Percentiles rank a stretch among this genome's conserved stretches.
These are phyloP conservation scores for Carcinoscorpius rotundicauda DNA, from an alignment of 1,140 invertebrate genomes.

Conservation along the genomic window DNA sequence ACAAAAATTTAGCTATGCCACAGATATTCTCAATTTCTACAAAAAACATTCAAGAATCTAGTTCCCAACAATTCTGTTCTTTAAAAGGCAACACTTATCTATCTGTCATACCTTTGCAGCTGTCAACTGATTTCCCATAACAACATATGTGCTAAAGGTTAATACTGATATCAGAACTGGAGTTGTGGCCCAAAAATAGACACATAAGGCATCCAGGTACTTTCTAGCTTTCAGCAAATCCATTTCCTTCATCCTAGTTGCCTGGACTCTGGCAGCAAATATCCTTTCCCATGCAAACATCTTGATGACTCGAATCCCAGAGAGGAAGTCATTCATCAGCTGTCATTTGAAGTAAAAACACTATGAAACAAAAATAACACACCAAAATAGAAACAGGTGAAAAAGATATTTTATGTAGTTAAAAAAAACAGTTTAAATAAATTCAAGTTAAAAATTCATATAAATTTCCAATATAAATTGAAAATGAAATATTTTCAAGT, in stretches of 20 bases:
- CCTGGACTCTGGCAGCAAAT: constrained; percentile 49
- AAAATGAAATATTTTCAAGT: no score
- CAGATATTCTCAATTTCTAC: constrained; percentile 13
- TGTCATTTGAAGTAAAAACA: constrained; percentile 40
- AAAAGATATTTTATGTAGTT: no score
- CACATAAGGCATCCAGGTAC: constrained; percentile 96
- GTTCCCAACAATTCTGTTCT: background rate
- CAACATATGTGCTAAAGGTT: constrained; percentile 78
- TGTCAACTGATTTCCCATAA: constrained; percentile 59
- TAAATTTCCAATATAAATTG: no score
- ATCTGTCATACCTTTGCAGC: constrained; percentile 58
- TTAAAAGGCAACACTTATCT: constrained; percentile 6
- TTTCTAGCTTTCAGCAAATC: constrained; percentile 69
- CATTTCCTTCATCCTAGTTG: constrained; percentile 53
- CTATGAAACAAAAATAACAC: constrained; percentile 9
- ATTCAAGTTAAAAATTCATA: background rate
- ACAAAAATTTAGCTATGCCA: no score
- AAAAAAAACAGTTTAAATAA: constrained; percentile 5
- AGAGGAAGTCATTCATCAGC: constrained; percentile 73
- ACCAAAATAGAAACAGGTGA: constrained; percentile 2
- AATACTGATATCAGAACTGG: constrained; percentile 86
- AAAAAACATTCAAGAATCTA: constrained; percentile 2
- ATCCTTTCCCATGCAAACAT: constrained; percentile 85
- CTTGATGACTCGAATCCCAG: constrained; percentile 80
- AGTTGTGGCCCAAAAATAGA: constrained; percentile 98